Conservation (phyloP, 2,888 invertebrate species). For the Nomada ferruginata region DNA sequence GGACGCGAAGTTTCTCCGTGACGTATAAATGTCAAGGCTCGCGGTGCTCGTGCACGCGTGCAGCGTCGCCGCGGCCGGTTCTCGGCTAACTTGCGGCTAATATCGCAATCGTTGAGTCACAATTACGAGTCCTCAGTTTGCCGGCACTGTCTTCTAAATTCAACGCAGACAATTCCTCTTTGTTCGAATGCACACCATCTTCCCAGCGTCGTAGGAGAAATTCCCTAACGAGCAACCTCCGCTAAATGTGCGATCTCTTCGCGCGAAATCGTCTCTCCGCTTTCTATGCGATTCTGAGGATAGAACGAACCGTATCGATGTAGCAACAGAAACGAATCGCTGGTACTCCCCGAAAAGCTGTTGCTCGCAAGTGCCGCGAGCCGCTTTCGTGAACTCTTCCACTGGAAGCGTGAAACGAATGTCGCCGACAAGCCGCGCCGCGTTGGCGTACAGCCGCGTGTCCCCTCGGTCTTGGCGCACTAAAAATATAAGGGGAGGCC, state of each 20-base stretch:
- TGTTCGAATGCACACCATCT: slow-evolving; percentile 10
- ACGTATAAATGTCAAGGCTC: slow-evolving; percentile 63
- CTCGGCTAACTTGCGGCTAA: slow-evolving; percentile 53
- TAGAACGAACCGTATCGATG: background rate
- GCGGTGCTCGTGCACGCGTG: slow-evolving; percentile 45
- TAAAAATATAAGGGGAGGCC: slow-evolving; percentile 70
- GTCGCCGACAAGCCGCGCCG: slow-evolving; percentile 5
- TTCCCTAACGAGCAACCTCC: background rate
- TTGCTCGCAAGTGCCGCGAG: no score
- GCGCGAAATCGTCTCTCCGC: background rate
- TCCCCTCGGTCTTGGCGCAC: slow-evolving; percentile 62
- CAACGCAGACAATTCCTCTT: slow-evolving; percentile 41
- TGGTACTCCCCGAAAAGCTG: no score
- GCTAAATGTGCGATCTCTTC: background rate
- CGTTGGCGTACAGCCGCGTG: slow-evolving; percentile 16
- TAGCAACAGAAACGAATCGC: background rate
- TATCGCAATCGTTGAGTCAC: slow-evolving; percentile 60
- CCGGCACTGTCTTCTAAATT: slow-evolving; percentile 13
- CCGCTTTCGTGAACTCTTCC: slow-evolving; percentile 2
- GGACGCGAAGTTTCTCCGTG: slow-evolving; percentile 42
- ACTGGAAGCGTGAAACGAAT: slow-evolving; percentile 9
- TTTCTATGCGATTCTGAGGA: background rate
- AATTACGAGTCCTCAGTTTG: slow-evolving; percentile 39
- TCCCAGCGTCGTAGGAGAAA: background rate
- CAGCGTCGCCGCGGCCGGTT: slow-evolving; percentile 30